Conservation (phyloP, 2,888 invertebrate genomes). For the Halictus quadricinctus region DNA sequence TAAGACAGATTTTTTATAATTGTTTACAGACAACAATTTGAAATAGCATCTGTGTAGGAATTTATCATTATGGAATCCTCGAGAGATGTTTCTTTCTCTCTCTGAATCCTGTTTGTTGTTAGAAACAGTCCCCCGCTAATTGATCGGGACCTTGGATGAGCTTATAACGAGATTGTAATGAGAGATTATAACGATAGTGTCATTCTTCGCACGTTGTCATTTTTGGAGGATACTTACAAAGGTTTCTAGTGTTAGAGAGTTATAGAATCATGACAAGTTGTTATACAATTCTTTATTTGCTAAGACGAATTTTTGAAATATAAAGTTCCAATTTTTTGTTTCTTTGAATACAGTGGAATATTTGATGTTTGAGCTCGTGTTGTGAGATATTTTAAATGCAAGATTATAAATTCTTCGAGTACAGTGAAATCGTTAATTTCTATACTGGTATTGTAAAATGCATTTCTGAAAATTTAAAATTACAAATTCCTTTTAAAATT, state of each 20-base stretch:
- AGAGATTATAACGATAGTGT: not conserved
- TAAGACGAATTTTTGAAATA: not conserved
- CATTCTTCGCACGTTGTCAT: not conserved
- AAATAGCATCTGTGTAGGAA: not conserved
- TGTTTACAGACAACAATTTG: not conserved
- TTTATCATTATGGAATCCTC: not conserved
- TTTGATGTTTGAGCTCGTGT: too few species aligned
- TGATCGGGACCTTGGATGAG: not conserved
- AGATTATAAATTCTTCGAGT: too few species aligned
- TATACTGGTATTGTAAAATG: not conserved
- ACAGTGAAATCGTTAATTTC: not conserved
- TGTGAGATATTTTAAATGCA: too few species aligned
- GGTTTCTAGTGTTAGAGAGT: not conserved
- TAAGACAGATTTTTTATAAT: not conserved
- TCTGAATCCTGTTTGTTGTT: not conserved
- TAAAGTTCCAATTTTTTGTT: too few species aligned
- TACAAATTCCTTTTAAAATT: not conserved
- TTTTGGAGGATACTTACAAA: not conserved
- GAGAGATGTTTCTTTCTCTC: not conserved
- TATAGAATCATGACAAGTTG: not conserved
- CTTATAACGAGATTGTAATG: not conserved
- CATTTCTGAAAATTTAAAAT: not conserved
- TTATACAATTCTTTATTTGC: not conserved
- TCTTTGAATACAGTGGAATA: too few species aligned
- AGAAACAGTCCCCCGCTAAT: not conserved